phyloP scores from a whole-genome alignment of 2,888 invertebrate genomes.

The Linnaemya vulpina region DNA sequence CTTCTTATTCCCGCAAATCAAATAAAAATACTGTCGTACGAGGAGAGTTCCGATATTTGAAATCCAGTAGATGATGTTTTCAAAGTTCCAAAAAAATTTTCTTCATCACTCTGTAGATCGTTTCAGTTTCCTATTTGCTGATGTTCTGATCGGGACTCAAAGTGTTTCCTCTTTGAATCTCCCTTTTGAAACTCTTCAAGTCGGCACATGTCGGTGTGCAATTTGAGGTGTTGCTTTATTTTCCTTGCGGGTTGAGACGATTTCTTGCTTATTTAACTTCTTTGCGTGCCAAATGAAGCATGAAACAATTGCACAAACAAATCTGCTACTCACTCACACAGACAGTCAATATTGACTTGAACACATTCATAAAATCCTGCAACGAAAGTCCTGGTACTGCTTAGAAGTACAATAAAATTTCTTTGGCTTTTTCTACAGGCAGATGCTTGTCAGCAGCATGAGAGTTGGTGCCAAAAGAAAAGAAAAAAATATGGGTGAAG shows the following conservation, averaged over 20 bases:
- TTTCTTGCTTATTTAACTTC: constrained; percentile 58
- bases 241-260: neutral
- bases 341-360: constrained; percentile 16
- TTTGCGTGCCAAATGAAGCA: constrained; percentile 64
- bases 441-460: constrained; percentile 66
- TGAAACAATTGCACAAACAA: constrained; percentile 40
- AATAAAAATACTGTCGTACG: no score
- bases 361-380: constrained; percentile 33
- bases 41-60: no score
- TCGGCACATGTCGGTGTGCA: constrained; percentile 5
- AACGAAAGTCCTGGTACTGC: constrained; percentile 39
- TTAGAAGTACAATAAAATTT: constrained; percentile 33
- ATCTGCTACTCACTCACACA: neutral
- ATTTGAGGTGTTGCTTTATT: constrained; percentile 7
- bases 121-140: no score
- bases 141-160: neutral
- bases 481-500: no score
- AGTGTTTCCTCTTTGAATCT: neutral
- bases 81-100: no score
- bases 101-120: no score
- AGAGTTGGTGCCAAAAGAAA: constrained; percentile 63
- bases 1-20: no score
- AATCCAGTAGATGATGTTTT: no score
- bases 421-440: constrained; percentile 36
- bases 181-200: neutral